Evolutionary conservation across 2,113 vertebrate species (phyloP).

Genomic region (Aleadryas rufinucha): DNA sequence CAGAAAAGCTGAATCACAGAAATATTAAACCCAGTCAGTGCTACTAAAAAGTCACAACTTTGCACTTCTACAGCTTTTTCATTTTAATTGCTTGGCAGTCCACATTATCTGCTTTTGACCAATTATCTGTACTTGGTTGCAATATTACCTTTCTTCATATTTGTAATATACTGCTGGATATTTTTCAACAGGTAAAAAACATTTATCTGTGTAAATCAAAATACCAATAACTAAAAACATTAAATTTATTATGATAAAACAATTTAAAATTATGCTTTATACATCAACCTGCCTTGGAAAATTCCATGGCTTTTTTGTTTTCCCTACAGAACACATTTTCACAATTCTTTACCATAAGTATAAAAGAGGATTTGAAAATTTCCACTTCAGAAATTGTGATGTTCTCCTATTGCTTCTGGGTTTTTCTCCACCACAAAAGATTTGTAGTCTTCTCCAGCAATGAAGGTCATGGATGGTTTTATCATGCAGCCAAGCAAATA

Average conservation of each 20-base stretch:
- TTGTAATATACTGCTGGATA: not conserved
- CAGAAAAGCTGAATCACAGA: not conserved
- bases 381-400: not conserved
- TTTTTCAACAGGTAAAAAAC: not conserved
- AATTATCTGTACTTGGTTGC: not conserved
- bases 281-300: not conserved
- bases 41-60: not conserved
- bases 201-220: not conserved
- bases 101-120: not conserved
- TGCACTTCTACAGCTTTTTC: not conserved
- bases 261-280: not conserved
- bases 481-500: constrained; percentile 23
- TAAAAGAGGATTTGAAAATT: not conserved
- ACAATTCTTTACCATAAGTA: not conserved
- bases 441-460: not conserved
- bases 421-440: not conserved
- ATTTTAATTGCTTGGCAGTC: not conserved
- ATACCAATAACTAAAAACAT: not conserved
- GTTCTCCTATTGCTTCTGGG: not conserved
- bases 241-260: not conserved
- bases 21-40: not conserved
- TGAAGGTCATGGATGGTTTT: constrained; percentile 7
- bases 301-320: not conserved
- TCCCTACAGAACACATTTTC: not conserved
- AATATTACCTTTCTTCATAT: not conserved